Evolutionary conservation across 2,797 vertebrate genomes (phyloP).

Genomic region (Psittacula echo): DNA sequence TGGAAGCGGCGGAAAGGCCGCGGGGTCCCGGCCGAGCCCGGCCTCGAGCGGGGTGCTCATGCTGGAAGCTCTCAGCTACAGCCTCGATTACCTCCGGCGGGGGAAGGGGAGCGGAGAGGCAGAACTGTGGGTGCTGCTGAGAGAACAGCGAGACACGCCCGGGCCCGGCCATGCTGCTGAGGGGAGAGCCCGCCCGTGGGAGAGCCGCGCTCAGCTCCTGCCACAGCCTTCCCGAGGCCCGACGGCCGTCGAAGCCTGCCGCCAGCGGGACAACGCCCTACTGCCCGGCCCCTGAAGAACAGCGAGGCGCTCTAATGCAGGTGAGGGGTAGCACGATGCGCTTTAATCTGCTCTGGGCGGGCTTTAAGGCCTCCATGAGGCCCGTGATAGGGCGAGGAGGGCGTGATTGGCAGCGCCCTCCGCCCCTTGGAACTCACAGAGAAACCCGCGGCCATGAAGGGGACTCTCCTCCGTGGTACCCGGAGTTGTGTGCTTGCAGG

Average conservation of each 20-base stretch:
- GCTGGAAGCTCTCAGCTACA: too few species aligned
- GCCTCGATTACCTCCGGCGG: rapidly evolving
- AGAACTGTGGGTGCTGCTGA: neutral
- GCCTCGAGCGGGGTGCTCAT: too few species aligned
- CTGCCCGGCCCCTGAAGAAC: neutral
- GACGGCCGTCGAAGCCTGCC: too few species aligned
- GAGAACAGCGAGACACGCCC: neutral
- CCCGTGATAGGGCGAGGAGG: neutral
- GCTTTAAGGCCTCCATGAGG: neutral
- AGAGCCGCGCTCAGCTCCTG: neutral
- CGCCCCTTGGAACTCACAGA: neutral
- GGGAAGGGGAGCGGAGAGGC: too few species aligned
- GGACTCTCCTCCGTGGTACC: too few species aligned
- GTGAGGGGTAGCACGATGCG: neutral
- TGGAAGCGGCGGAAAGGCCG: rapidly evolving
- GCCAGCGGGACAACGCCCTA: too few species aligned
- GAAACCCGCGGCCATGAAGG: neutral
- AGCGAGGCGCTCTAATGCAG: rapidly evolving
- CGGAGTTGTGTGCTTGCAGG: neutral
- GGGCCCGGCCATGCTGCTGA: neutral
- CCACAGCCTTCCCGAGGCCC: too few species aligned
- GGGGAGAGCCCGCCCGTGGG: neutral
- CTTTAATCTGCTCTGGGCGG: neutral
- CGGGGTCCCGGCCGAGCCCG: rapidly evolving
- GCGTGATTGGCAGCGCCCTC: neutral